Base-by-base conservation (phyloP, 2,797 vertebrate genomes). In the Enteromius anoplus region DNA sequence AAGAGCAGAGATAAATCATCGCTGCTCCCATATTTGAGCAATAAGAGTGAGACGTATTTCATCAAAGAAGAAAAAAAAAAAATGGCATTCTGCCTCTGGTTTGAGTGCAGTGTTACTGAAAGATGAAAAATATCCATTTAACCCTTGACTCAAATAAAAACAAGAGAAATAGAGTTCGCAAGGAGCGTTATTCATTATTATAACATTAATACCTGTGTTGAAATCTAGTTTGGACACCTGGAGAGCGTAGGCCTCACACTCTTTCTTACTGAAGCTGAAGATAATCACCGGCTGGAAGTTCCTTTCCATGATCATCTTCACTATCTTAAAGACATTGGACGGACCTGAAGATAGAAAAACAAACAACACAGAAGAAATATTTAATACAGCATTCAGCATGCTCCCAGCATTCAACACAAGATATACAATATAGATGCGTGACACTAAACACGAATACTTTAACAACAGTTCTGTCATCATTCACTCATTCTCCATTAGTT, bases 301-400 rank as follows among this genome's bases (percentile, higher is more conserved):
- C 83, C 97, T 96, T 94, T 99, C 98, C 97, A 99, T 99, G 84
- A 99, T 99, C 98, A 99, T 99, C 93, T 99, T 99, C 78, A 99
- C 98, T 77, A 99, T 99, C 89, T 99, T 99, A 90, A 99, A 99
- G 53, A 99, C 98, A 75, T 97, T 99, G 80, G 97, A 99, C 3
- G 97, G 97, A 76, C 98, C 98, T 99, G 7, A 29, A 29, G 29
- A 85, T 8, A 80, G 1, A 58, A 62, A 77, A 76, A 51, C 29
- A 17, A 32, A n/a, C 42, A 15, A 32, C 11, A 45, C 5, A 14
- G 1, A 62, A 37, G 8, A 1, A 2, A 40, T 55, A 3, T 42
- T 2, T 12, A 62, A 76, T 26, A 26, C 21, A 62, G 37, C n/a
- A 21, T 19, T 6, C 1, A 29, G 26, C 23, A 34, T 21, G 26